Percentiles rank a stretch among this genome's conserved stretches.
Conservation (phyloP, 2,113 vertebrate species). For the Rhynchopsitta pachyrhyncha region DNA sequence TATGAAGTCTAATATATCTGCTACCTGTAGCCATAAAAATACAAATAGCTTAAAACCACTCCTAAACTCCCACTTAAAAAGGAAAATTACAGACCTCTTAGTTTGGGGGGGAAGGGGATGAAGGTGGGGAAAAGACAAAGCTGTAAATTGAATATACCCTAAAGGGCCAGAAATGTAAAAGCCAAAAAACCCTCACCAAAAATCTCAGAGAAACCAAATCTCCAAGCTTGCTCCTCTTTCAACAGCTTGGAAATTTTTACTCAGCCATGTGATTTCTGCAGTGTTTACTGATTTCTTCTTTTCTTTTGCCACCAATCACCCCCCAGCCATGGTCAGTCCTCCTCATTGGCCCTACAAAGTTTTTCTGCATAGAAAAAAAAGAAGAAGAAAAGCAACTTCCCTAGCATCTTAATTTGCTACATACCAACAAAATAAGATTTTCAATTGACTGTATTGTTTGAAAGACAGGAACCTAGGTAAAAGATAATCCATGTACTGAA, state of each 20-base stretch:
- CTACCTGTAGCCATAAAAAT: not conserved
- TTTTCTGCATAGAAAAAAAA: not conserved
- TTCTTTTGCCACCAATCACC: not conserved
- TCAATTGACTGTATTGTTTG: not conserved
- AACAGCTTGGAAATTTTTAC: not conserved
- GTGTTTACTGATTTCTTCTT: not conserved
- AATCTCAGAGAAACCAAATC: not conserved
- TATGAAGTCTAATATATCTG: not conserved
- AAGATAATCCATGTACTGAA: not conserved
- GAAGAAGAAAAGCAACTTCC: not conserved
- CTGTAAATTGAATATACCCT: not conserved
- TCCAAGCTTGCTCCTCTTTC: not conserved
- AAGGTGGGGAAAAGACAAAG: not conserved
- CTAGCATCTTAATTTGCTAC: not conserved
- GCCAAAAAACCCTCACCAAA: not conserved
- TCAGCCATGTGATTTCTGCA: not conserved
- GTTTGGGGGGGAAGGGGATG: not conserved
- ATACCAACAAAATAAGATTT: not conserved
- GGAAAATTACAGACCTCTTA: not conserved
- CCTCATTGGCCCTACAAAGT: not conserved
- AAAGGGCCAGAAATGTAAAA: not conserved
- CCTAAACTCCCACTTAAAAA: not conserved
- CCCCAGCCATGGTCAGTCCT: not conserved
- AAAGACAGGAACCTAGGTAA: not conserved
- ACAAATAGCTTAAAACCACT: not conserved